Evolutionary conservation across 2,888 invertebrate species (phyloP), one percentile per base, ranked within the genome.

Genomic region (Lepidocyrtinus sp.): DNA sequence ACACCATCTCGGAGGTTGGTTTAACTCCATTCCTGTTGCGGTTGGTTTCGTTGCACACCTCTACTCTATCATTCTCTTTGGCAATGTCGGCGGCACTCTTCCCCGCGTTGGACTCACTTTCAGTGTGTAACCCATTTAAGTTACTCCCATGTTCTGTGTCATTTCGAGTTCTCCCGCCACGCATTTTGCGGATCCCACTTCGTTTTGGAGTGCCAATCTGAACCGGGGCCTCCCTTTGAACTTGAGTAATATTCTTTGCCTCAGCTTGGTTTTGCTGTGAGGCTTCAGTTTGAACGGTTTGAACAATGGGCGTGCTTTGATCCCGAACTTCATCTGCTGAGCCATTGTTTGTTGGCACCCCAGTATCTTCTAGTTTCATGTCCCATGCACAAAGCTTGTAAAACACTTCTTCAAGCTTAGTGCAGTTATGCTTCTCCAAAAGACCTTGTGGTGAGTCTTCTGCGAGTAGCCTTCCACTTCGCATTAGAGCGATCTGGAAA

Each of bases 321-420:
- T 50, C 1, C 64, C 70, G n/a, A 27, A 71, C 21, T 73, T 75
- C 17, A 71, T 90, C 85, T 95, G 95, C 7, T 74, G 74, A 73
- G 93, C 92, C 77, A 95, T 94, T 68, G 95, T 91, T 87, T 95
- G 92, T 90, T 96, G 96, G 91, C 96, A 90, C 95, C 46, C 75
- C 75, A 75, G 82, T 81, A 15, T 85, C 83, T 24, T 83, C 83
- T 2, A 76, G 75, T 15, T 67, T 67, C 12, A 86, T 85, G 74
- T 88, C 88, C 71, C 85, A 85, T 82, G 87, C 87, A 85, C 91
- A 91, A 19, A 98, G 90, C 89, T 96, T 96, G 75, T 98, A 91
- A 90, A 98, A 98, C 1, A 97, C 97, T 87, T 96, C 96, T 89
- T 98, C 98, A 3, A 98, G 90, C 15, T 94, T 93, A 82, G 93